These are phyloP conservation scores for Galerucella pusilla DNA, from an alignment of 2,888 invertebrate species.

Conservation along the genomic window DNA sequence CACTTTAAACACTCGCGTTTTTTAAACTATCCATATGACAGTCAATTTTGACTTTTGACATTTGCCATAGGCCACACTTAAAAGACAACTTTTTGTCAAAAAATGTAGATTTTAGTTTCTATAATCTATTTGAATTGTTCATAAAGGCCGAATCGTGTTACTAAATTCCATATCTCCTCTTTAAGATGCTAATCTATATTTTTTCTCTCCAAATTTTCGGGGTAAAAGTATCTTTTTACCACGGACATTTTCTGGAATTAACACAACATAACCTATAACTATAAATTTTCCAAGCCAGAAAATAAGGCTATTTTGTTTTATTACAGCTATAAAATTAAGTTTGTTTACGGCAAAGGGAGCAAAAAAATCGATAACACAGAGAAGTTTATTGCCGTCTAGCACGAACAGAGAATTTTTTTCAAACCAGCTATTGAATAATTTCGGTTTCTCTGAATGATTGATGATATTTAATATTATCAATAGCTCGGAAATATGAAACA, in stretches of 20 bases:
- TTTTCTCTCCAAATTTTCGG: background rate
- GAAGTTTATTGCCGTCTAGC: conserved; percentile 24
- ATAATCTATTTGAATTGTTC: too few relatives aligned
- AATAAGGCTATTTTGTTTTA: conserved; percentile 26
- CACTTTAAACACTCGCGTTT: too few relatives aligned
- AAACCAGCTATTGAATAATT: conserved; percentile 19
- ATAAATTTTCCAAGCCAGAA: conserved; percentile 10
- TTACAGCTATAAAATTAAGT: conserved; percentile 30
- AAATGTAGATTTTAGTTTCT: too few relatives aligned
- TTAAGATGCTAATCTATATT: too few relatives aligned
- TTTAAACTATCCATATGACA: too few relatives aligned
- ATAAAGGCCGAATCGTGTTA: too few relatives aligned
- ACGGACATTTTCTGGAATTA: conserved; percentile 5
- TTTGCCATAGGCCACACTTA: too few relatives aligned
- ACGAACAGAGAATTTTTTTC: conserved; percentile 22
- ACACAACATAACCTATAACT: conserved; percentile 23
- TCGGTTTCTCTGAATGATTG: conserved; percentile 9
- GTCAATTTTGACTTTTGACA: too few relatives aligned
- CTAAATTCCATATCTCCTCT: too few relatives aligned
- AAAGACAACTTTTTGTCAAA: too few relatives aligned
- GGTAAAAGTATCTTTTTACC: background rate
- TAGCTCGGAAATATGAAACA: conserved; percentile 7
- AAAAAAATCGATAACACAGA: conserved; percentile 26
- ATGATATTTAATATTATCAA: conserved; percentile 23
- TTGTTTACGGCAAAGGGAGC: conserved; percentile 16